Percentiles rank a stretch among this genome's conserved stretches.
Evolutionary conservation across 1,140 invertebrate species (phyloP).

Genomic region (Charaxes varanes): DNA sequence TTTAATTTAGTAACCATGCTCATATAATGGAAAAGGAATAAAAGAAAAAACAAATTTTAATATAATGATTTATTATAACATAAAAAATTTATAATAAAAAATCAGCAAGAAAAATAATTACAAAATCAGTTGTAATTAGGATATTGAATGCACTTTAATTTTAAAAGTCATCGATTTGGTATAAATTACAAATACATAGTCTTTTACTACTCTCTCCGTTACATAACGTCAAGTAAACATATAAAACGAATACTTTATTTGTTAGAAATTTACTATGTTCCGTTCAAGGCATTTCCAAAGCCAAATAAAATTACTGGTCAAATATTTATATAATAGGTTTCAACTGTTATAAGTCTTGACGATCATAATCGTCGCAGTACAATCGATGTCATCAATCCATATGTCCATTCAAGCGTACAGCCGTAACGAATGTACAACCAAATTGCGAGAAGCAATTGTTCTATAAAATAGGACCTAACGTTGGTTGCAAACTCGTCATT

Average conservation of each 20-base stretch:
- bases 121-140: conserved; percentile 8
- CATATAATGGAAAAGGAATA: no score
- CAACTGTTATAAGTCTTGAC: background rate
- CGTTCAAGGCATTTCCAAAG: conserved; percentile 5
- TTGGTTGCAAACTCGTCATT: conserved; percentile 56
- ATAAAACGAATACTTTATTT: background rate
- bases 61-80: no score
- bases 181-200: conserved; percentile 21
- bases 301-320: conserved; percentile 1
- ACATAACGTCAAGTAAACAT: conserved; percentile 4
- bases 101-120: conserved; percentile 4
- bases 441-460: conserved; percentile 23
- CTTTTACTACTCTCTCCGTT: conserved; percentile 48
- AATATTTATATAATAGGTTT: no score
- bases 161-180: conserved; percentile 6
- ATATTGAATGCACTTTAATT: conserved; percentile 10
- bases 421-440: conserved; percentile 43
- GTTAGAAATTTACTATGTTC: background rate
- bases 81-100: no score
- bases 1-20: no score
- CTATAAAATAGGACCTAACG: conserved; percentile 23
- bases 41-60: no score
- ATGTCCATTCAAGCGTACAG: conserved; percentile 13
- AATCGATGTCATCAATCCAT: background rate
- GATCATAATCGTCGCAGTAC: background rate